Evolutionary conservation across 2,113 vertebrate genomes (phyloP), one percentile per base, ranked within the genome.

Genomic region (Hippotragus niger): DNA sequence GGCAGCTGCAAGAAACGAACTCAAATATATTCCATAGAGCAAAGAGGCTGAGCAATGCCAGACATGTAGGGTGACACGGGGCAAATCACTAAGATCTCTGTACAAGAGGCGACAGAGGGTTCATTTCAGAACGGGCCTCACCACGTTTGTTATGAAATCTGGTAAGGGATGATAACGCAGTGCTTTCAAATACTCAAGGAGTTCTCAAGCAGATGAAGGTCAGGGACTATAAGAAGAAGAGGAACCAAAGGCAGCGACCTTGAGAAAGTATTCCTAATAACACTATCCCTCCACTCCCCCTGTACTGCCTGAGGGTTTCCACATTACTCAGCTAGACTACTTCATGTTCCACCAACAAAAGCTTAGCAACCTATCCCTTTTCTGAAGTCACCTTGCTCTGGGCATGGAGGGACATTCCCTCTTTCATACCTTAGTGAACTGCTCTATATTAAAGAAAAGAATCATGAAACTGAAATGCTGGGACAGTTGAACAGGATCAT

Each of bases 1-100:
- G 93, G 96, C 97, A 98, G 98, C 97, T 98, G 97, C 93, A 94
- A 88, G 93, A 89, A 95, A 94, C 3, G 1, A 97, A 96, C 91
- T 91, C 97, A 92, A 96, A 95, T 91, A 52, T 53, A 90, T 96
- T 97, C 87, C 90, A 81, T 1, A 57, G 27, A 84, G 92, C 82
- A 95, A 82, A 80, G 58, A 94, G 64, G 71, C 36, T 67, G 36
- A 89, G 47, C 71, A 55, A 90, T 1, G 55, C 94, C 88, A 94
- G 78, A 36, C 36, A 50, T 21, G 80, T 16, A 36, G 33, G 52
- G 76, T 36, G 78, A 90, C 4, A 9, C 0, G 4, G 47, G 71
- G 82, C 94, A 94, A 82, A 58, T 43, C 88, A 57, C 57, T 10
- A 25, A 84, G 85, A 76, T 25, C 81, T 36, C n/a, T 64, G 50